These are phyloP conservation scores for Coptodon bakossiorum DNA, from an alignment of 2,113 vertebrate species.

Conservation along the genomic window DNA sequence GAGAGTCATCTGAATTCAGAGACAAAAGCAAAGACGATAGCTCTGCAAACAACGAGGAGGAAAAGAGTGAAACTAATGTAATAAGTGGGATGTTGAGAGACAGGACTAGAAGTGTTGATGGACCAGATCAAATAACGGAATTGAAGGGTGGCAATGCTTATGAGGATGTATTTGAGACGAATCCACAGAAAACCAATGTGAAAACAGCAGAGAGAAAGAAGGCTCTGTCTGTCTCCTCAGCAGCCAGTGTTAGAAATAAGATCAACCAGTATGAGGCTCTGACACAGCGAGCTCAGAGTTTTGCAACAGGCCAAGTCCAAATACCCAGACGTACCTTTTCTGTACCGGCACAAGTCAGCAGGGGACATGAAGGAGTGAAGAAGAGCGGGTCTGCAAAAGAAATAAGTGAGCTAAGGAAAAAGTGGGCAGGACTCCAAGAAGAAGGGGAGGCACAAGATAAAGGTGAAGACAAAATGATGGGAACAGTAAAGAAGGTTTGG, in stretches of 20 bases:
- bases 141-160: not conserved
- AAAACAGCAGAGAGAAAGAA: constrained; percentile 2
- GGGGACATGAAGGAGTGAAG: constrained; percentile 4
- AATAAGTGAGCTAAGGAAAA: not conserved
- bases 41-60: not conserved
- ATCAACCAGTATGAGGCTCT: constrained; percentile 73
- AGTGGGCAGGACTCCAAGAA: not conserved
- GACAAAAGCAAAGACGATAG: not conserved
- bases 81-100: not conserved
- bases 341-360: constrained; percentile 24
- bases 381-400: constrained; percentile 51
- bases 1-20: not conserved
- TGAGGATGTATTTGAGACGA: constrained; percentile 37
- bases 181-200: not conserved
- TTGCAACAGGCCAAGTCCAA: not conserved
- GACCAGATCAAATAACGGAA: not conserved
- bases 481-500: not conserved
- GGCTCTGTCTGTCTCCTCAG: not conserved
- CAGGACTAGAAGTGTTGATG: not conserved
- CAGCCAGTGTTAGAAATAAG: constrained; percentile 67
- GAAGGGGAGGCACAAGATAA: not conserved
- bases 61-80: not conserved
- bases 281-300: constrained; percentile 40
- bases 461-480: not conserved
- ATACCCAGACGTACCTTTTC: constrained; percentile 48